Conservation (phyloP, 2,113 vertebrate genomes). For the Malurus elegans region DNA sequence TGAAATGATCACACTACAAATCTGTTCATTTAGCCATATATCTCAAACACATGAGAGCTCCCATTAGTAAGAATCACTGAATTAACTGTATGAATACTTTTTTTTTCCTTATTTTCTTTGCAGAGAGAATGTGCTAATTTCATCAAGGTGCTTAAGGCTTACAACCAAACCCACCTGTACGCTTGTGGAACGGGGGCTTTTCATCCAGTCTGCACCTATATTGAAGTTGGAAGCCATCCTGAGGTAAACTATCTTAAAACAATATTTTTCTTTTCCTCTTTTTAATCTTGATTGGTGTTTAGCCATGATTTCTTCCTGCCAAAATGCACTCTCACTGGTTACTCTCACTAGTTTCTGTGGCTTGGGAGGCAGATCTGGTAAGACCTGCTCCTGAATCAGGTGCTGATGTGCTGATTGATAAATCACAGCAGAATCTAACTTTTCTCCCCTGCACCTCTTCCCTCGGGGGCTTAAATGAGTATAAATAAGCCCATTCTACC, state of each 20-base stretch:
- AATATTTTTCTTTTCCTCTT: not conserved
- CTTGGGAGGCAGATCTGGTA: not conserved
- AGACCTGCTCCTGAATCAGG: slow-evolving; percentile 13
- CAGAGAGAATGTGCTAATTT: slow-evolving; percentile 98
- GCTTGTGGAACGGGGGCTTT: slow-evolving; percentile 96
- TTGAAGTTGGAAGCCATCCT: slow-evolving; percentile 90
- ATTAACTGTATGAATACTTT: slow-evolving; percentile 30
- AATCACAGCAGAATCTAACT: not conserved
- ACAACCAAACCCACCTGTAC: slow-evolving; percentile 94
- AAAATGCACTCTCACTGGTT: not conserved
- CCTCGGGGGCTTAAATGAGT: not conserved
- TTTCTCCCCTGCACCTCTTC: not conserved
- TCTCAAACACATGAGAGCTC: not conserved
- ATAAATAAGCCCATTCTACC: not conserved
- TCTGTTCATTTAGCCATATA: not conserved
- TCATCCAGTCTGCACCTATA: slow-evolving; percentile 92
- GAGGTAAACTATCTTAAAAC: slow-evolving; percentile 81
- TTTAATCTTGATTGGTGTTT: slow-evolving; percentile 2
- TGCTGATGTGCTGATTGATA: slow-evolving; percentile 47
- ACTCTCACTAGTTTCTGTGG: not conserved
- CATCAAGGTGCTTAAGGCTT: slow-evolving; percentile 90
- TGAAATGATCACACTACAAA: slow-evolving; percentile 9
- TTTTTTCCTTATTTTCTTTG: slow-evolving; percentile 38
- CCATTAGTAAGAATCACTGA: not conserved
- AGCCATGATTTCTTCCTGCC: not conserved